Evolutionary conservation across 2,797 vertebrate species (phyloP).

Genomic region (Capromys pilorides): DNA sequence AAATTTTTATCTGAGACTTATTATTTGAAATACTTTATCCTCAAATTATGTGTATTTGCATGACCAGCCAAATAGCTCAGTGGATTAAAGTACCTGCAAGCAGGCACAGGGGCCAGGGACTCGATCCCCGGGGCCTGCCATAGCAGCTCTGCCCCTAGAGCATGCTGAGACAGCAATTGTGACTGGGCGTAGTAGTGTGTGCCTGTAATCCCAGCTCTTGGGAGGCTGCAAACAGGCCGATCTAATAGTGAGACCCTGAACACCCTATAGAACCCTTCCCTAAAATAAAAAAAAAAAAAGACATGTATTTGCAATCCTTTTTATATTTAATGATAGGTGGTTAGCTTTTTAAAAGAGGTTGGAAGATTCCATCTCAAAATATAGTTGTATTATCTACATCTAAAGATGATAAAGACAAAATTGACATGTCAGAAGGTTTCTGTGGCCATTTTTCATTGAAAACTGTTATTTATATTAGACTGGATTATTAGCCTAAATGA

Average conservation of each 20-base stretch:
- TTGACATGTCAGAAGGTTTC: neutral
- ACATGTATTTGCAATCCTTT: neutral
- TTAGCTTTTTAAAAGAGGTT: neutral
- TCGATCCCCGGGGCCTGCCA: too few relatives aligned
- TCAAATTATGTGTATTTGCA: neutral
- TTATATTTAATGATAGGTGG: neutral
- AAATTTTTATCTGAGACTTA: neutral
- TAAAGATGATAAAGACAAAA: neutral
- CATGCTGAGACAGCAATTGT: too few relatives aligned
- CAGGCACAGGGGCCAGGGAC: too few relatives aligned
- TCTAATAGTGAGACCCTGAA: too few relatives aligned
- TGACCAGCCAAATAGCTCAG: neutral
- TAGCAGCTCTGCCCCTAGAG: too few relatives aligned
- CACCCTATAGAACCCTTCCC: too few relatives aligned
- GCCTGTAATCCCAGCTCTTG: too few relatives aligned
- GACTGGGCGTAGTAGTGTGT: too few relatives aligned
- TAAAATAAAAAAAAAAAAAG: too few relatives aligned
- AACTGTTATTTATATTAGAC: neutral
- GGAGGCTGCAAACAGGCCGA: too few relatives aligned
- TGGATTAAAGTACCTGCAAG: too few relatives aligned
- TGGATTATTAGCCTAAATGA: neutral
- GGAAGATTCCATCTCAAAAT: neutral
- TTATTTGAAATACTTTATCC: conserved; percentile 11
- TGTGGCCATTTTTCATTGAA: conserved; percentile 2
- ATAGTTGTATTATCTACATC: neutral